phyloP scores from a whole-genome alignment of 2,888 invertebrate species.

The Silvanus unidentatus region DNA sequence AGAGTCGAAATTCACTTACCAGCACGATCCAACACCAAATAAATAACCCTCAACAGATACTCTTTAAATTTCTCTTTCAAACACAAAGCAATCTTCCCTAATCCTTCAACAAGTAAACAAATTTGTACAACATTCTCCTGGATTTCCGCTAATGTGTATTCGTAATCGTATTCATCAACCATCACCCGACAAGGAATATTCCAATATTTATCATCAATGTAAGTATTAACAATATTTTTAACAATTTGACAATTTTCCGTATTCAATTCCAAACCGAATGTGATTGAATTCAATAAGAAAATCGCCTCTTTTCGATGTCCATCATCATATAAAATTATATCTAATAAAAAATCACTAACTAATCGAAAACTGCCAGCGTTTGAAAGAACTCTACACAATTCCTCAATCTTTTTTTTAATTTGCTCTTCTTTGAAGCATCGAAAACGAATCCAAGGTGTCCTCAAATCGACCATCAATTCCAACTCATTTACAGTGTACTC shows the following conservation, averaged over 20 bases:
- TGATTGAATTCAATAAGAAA: slow-evolving; percentile 52
- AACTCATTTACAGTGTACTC: slow-evolving; percentile 44
- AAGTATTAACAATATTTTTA: slow-evolving; percentile 33
- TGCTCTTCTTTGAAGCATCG: slow-evolving; percentile 52
- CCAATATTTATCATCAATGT: slow-evolving; percentile 52
- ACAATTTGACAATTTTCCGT: slow-evolving; percentile 17
- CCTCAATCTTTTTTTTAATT: slow-evolving; percentile 49
- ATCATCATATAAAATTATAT: slow-evolving; percentile 50
- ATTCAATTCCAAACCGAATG: slow-evolving; percentile 7
- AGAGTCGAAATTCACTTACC: slow-evolving; percentile 45
- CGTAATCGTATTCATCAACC: slow-evolving; percentile 28
- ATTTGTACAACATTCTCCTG: slow-evolving; percentile 60
- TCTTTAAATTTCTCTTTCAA: slow-evolving; percentile 52
- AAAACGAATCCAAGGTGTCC: slow-evolving; percentile 60
- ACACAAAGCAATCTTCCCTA: slow-evolving; percentile 57
- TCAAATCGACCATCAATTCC: slow-evolving; percentile 37
- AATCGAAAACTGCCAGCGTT: slow-evolving; percentile 51
- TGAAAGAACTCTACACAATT: slow-evolving; percentile 53
- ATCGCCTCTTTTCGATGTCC: slow-evolving; percentile 57
- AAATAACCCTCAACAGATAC: slow-evolving; percentile 61
- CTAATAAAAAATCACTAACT: slow-evolving; percentile 58
- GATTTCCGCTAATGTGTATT: slow-evolving; percentile 36
- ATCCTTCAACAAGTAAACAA: slow-evolving; percentile 65
- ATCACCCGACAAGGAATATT: slow-evolving; percentile 41
- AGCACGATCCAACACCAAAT: slow-evolving; percentile 63